phyloP scores from a whole-genome alignment of 2,113 vertebrate genomes.

The Morone saxatilis region DNA sequence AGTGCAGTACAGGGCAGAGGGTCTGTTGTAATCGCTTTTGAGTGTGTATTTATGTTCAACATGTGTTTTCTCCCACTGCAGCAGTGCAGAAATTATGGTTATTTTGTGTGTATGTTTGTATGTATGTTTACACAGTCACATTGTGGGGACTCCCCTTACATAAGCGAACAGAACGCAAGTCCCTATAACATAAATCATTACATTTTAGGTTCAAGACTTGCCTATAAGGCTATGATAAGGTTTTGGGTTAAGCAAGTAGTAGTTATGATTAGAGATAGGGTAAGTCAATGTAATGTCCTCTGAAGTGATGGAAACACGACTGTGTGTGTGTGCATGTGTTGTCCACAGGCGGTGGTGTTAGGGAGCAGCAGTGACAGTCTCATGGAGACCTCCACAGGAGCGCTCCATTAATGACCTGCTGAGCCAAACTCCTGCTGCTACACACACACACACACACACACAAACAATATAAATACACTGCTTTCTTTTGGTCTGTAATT shows the following conservation, averaged over 20 bases:
- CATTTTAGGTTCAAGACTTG: no score
- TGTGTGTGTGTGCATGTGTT: not conserved
- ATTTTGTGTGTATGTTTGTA: not conserved
- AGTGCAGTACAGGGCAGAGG: not conserved
- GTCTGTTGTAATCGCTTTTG: not conserved
- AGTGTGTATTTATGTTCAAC: constrained; percentile 2
- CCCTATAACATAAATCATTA: no score
- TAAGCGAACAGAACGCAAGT: no score
- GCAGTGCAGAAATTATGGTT: constrained; percentile 10
- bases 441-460: constrained; percentile 6
- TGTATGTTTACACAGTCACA: no score
- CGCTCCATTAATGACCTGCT: constrained; percentile 47
- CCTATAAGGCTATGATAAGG: no score
- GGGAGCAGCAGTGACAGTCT: constrained; percentile 22
- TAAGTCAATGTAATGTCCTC: no score
- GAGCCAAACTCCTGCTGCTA: constrained; percentile 16
- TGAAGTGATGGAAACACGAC: no score
- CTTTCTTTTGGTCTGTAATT: not conserved
- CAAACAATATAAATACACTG: not conserved
- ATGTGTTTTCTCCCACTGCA: not conserved
- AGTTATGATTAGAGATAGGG: no score
- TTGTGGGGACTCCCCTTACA: no score
- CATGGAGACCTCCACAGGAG: constrained; percentile 16
- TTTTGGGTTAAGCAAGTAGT: no score
- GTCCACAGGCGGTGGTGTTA: constrained; percentile 20